Conservation (phyloP, 2,113 vertebrate genomes). For the Cyprinus carpio region DNA sequence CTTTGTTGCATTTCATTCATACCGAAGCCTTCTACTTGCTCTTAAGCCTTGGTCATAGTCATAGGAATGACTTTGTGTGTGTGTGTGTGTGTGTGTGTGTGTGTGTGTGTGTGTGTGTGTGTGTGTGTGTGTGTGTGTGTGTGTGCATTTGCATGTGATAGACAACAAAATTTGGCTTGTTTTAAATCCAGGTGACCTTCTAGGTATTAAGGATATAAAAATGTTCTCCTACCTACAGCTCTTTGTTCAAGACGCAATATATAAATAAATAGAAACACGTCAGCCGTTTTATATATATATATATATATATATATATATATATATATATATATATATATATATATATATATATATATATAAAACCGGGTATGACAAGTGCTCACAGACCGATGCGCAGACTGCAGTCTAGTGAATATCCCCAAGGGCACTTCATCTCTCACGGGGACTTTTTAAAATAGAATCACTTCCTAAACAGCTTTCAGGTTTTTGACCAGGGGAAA, state of each 20-base stretch:
- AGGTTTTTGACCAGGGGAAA: constrained; percentile 56
- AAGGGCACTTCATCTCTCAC: constrained; percentile 65
- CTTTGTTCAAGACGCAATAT: not conserved
- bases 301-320: too few species aligned
- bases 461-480: constrained; percentile 66
- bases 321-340: too few species aligned
- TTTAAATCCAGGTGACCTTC: not conserved
- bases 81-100: too few species aligned
- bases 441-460: constrained; percentile 66
- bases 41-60: constrained; percentile 29
- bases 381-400: constrained; percentile 29
- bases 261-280: constrained; percentile 13
- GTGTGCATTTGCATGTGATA: not conserved
- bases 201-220: not conserved
- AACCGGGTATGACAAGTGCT: constrained; percentile 42
- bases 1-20: constrained; percentile 41
- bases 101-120: too few species aligned
- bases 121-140: too few species aligned
- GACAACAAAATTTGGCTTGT: not conserved
- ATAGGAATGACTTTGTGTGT: not conserved
- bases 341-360: too few species aligned
- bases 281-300: too few species aligned
- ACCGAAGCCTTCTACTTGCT: constrained; percentile 27
- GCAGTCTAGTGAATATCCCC: constrained; percentile 44
- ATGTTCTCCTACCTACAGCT: not conserved